Conservation (phyloP, 1,140 invertebrate species). For the Drosophila dunni region DNA sequence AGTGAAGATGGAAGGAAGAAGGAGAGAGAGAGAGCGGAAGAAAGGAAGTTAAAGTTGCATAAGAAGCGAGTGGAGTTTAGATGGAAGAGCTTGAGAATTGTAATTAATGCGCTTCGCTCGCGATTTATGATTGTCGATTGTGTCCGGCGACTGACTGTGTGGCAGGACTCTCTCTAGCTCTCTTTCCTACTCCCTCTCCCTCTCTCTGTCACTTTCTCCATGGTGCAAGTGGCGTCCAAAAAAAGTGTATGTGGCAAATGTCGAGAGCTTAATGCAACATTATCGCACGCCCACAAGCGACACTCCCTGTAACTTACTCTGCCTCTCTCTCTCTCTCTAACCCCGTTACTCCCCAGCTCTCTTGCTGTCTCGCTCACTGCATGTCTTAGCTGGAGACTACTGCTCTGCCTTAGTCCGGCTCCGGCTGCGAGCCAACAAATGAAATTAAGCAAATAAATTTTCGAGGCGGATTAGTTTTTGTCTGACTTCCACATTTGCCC, state of each 20-base stretch:
- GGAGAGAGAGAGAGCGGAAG: background rate
- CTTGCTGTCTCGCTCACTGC: background rate
- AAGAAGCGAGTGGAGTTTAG: background rate
- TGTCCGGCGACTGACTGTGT: slow-evolving; percentile 10
- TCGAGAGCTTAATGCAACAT: slow-evolving; percentile 72
- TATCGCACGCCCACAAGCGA: slow-evolving; percentile 65
- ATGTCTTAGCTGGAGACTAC: background rate
- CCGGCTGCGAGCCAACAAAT: slow-evolving; percentile 67
- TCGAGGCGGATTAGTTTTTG: slow-evolving; percentile 72
- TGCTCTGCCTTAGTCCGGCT: slow-evolving; percentile 1
- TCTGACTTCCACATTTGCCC: background rate
- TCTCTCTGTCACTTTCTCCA: no score
- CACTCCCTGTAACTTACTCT: background rate
- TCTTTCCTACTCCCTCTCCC: no score
- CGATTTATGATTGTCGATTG: slow-evolving; percentile 55
- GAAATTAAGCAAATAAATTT: slow-evolving; percentile 83
- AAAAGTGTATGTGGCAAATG: slow-evolving; percentile 40
- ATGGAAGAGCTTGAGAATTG: slow-evolving; percentile 12
- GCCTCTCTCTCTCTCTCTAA: background rate
- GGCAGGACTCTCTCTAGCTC: background rate
- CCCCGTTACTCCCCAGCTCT: background rate
- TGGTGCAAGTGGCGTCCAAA: slow-evolving; percentile 6
- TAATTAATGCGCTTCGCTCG: slow-evolving; percentile 44
- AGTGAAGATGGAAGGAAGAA: background rate
- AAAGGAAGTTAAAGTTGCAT: no score